Evolutionary conservation across 2,888 invertebrate genomes (phyloP).

Genomic region (Ecdyonurus torrentis): DNA sequence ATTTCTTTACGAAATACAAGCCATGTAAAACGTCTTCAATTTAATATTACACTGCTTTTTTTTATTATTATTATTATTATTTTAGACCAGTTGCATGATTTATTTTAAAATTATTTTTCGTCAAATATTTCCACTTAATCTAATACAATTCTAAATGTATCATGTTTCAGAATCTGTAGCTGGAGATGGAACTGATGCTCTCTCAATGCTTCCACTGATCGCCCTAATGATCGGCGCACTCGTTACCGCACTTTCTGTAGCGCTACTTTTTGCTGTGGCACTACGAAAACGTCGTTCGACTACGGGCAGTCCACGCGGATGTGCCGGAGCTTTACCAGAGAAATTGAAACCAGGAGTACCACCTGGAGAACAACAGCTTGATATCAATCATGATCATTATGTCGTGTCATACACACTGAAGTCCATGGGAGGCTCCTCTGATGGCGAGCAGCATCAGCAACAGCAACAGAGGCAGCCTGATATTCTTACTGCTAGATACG

Average conservation of each 20-base stretch:
- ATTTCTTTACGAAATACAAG: too few relatives aligned
- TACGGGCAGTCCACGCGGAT: background rate
- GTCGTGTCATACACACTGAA: conserved; percentile 76
- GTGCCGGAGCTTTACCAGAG: background rate
- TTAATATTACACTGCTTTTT: too few relatives aligned
- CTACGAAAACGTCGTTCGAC: conserved; percentile 36
- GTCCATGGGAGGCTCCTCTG: conserved; percentile 25
- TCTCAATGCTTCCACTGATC: conserved; percentile 54
- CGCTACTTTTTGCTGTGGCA: conserved; percentile 45
- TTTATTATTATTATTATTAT: too few relatives aligned
- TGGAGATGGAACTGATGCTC: conserved; percentile 23
- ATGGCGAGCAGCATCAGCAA: conserved; percentile 23
- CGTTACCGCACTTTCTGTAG: conserved; percentile 43
- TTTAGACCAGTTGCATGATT: too few relatives aligned
- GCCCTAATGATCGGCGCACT: conserved; percentile 47
- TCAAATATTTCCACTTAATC: too few relatives aligned
- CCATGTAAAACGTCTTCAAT: too few relatives aligned
- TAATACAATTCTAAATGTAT: too few relatives aligned
- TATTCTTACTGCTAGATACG: conserved; percentile 47
- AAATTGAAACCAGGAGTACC: background rate
- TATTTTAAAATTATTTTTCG: too few relatives aligned
- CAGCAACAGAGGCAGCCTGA: conserved; percentile 43
- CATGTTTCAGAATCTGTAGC: conserved; percentile 29
- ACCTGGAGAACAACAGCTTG: conserved; percentile 23
- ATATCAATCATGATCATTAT: conserved; percentile 66